These are phyloP conservation scores for Taeniopygia guttata DNA, from an alignment of 2,797 vertebrate species.

Conservation along the genomic window DNA sequence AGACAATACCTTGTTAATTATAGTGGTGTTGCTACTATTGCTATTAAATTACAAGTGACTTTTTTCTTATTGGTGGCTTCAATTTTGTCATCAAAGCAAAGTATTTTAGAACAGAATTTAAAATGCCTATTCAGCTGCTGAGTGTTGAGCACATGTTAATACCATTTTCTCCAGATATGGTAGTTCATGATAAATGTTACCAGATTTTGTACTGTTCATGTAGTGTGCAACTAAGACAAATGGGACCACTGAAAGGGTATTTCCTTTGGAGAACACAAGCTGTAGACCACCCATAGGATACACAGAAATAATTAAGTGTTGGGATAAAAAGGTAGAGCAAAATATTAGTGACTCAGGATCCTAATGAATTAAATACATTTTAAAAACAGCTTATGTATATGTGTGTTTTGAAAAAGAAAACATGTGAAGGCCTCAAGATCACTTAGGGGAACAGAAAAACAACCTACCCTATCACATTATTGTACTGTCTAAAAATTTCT, in stretches of 20 bases:
- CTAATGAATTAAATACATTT: neutral
- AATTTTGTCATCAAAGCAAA: conserved; percentile 43
- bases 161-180: conserved; percentile 54
- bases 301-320: conserved; percentile 34
- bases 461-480: neutral
- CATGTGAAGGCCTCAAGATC: neutral
- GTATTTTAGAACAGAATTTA: conserved; percentile 20
- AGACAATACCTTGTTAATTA: neutral
- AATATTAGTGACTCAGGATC: neutral
- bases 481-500: neutral
- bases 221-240: conserved; percentile 58
- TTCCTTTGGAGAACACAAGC: conserved; percentile 49
- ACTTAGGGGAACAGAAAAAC: neutral
- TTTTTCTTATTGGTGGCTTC: neutral
- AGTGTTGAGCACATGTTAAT: conserved; percentile 64
- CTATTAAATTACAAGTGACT: neutral
- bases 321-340: conserved; percentile 38
- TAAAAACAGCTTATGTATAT: neutral
- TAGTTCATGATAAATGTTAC: conserved; percentile 66
- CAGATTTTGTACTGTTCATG: conserved; percentile 41
- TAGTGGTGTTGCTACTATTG: neutral
- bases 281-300: conserved; percentile 47
- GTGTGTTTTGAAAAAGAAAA: neutral
- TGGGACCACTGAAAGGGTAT: conserved; percentile 48
- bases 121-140: conserved; percentile 22